Base-by-base conservation (phyloP, 1,140 invertebrate species). In the Agrypnia vestita region DNA sequence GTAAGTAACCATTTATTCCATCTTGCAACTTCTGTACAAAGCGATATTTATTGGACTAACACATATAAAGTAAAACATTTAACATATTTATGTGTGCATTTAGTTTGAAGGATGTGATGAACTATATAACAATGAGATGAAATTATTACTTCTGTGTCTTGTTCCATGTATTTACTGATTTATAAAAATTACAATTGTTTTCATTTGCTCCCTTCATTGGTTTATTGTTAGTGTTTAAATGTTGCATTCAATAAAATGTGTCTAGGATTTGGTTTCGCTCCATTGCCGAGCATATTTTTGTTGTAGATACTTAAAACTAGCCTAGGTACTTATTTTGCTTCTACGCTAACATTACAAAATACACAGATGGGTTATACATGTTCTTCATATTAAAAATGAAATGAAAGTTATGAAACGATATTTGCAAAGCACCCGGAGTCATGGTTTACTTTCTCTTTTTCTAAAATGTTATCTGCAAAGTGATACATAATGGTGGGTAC, bases 1-100 rank as follows among this genome's bases (percentile, higher is more conserved):
- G 95, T 96, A 93, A 94, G 93, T 93, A 17, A 11, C 44, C 43
- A n/a, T 44, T 17, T 10, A 9, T n/a, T 69, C n/a, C 44, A 13
- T 47, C 46, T 44, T 46, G 9, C 61, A 13, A 19, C 19, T 25
- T 13, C 1, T 62, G 61, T 62, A 62, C 61, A 62, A 25, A 62
- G 13, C 13, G 1, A 25, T 43, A 62, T 13, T 10, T 8, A 13
- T 51, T 51, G 1, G 11, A 51, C n/a, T 51, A 51, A 51, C 53
- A 56, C 53, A 56, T 21, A 59, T 59, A 59, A 59, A 59, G 8
- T 59, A 59, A 59, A 59, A 19, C 15, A 59, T 59, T 59, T 8
- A 19, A 59, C 55, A 59, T 62, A 62, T 62, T 62, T 62, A 43
- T 44, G 61, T 4, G 19, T 44, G 13, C 25, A 1, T 25, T 43